Evolutionary conservation across 2,113 vertebrate genomes (phyloP).

Genomic region (Platichthys flesus): DNA sequence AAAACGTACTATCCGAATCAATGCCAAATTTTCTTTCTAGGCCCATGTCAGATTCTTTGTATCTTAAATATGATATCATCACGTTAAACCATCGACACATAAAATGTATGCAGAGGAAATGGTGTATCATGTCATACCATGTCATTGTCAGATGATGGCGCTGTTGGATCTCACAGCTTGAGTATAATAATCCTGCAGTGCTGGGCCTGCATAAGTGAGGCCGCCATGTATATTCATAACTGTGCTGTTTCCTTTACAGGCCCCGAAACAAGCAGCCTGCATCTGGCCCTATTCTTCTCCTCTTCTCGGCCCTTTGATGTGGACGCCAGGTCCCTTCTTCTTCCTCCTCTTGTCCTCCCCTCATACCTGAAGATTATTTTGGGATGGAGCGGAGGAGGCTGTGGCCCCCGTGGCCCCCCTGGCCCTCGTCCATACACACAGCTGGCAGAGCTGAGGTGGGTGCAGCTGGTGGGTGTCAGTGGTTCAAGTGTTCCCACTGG

Average conservation of each 20-base stretch:
- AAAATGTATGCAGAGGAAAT: neutral
- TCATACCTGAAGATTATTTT: conserved; percentile 79
- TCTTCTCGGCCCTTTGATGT: conserved; percentile 70
- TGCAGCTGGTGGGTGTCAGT: conserved; percentile 70
- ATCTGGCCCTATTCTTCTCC: conserved; percentile 77
- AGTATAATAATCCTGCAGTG: conserved; percentile 49
- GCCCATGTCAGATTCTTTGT: no score
- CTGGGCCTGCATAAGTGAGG: conserved; percentile 60
- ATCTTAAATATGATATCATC: no score
- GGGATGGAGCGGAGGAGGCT: conserved; percentile 51
- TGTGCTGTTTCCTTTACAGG: conserved; percentile 47
- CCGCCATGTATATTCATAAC: conserved; percentile 68
- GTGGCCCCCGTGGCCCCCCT: conserved; percentile 22
- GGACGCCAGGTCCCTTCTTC: conserved; percentile 62
- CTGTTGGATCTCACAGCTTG: conserved; percentile 57
- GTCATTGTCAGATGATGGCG: neutral
- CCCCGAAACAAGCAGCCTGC: conserved; percentile 58
- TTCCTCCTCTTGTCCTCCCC: conserved; percentile 64
- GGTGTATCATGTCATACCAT: neutral
- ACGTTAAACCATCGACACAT: neutral
- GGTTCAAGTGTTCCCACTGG: conserved; percentile 49
- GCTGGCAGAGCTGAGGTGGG: conserved; percentile 35
- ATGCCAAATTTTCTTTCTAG: no score
- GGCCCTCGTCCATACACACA: neutral
- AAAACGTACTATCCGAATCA: no score